A percentile compares a stretch with the other conserved stretches of the same genome.
Conservation (phyloP, 2,113 vertebrate species). For the Coregonus clupeaformis region DNA sequence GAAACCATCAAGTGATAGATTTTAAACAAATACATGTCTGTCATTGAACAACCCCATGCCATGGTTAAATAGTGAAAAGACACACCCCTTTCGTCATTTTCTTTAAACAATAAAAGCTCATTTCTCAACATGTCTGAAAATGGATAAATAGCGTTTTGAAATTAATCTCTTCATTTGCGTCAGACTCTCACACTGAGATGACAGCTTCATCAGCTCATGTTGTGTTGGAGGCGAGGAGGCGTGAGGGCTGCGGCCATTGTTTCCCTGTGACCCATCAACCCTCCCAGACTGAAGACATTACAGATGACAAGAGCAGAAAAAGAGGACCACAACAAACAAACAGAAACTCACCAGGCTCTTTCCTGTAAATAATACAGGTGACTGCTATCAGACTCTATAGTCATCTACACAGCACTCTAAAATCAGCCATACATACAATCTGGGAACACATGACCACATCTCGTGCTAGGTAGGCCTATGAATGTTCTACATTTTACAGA, state of each 20-base stretch:
- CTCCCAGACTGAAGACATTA: constrained; percentile 10
- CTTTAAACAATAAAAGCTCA: too few relatives aligned
- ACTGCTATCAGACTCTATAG: background rate
- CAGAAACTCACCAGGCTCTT: constrained; percentile 13
- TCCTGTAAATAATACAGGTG: background rate
- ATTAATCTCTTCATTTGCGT: background rate
- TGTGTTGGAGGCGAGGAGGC: background rate
- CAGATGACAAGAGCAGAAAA: constrained; percentile 19
- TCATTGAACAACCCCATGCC: too few relatives aligned
- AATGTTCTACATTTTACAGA: too few relatives aligned
- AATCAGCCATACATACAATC: too few relatives aligned
- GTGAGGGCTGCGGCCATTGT: background rate
- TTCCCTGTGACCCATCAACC: background rate
- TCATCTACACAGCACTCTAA: too few relatives aligned
- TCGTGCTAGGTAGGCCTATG: too few relatives aligned
- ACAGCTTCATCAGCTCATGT: background rate
- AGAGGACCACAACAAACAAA: constrained; percentile 20
- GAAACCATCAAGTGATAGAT: background rate
- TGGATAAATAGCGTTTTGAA: background rate
- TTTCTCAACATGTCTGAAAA: too few relatives aligned
- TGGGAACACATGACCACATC: too few relatives aligned
- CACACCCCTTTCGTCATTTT: too few relatives aligned
- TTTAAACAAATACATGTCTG: too few relatives aligned
- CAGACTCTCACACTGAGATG: background rate
- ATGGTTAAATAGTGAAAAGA: too few relatives aligned